These are phyloP conservation scores for Bombus difficillimus DNA, from an alignment of 1,140 invertebrate genomes.

Conservation along the genomic window DNA sequence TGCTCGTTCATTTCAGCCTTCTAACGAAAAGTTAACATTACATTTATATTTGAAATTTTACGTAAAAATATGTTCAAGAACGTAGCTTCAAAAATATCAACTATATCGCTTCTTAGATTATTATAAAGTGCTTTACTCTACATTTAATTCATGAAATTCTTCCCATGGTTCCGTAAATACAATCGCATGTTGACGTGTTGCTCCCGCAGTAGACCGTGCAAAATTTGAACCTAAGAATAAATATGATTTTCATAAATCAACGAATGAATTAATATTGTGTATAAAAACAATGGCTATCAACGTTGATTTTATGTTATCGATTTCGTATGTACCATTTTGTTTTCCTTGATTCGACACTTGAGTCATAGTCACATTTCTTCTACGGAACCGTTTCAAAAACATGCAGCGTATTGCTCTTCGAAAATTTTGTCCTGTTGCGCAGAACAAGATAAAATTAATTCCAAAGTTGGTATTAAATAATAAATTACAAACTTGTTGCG, in stretches of 20 bases:
- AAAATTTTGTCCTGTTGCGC: slow-evolving; percentile 91
- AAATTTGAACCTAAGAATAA: slow-evolving; percentile 39
- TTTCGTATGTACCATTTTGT: slow-evolving; percentile 49
- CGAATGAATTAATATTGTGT: background rate
- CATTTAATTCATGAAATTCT: slow-evolving; percentile 81
- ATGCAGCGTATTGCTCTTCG: slow-evolving; percentile 83
- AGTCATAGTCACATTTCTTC: slow-evolving; percentile 46
- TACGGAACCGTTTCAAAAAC: slow-evolving; percentile 75
- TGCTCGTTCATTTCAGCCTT: background rate
- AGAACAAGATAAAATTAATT: slow-evolving; percentile 94
- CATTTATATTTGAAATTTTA: background rate
- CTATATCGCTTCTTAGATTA: background rate
- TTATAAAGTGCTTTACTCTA: slow-evolving; percentile 44
- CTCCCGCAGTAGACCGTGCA: slow-evolving; percentile 61
- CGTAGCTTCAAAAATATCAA: background rate
- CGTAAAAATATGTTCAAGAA: background rate
- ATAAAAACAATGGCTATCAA: background rate
- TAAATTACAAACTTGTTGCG: slow-evolving; percentile 84
- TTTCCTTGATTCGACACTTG: slow-evolving; percentile 49
- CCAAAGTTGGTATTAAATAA: slow-evolving; percentile 93
- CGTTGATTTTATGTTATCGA: background rate
- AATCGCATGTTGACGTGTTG: slow-evolving; percentile 76
- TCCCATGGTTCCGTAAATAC: slow-evolving; percentile 80
- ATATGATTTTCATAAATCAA: background rate
- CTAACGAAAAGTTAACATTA: background rate